These are phyloP conservation scores for Solenopsis fugax DNA, from an alignment of 1,140 invertebrate species.

Conservation along the genomic window DNA sequence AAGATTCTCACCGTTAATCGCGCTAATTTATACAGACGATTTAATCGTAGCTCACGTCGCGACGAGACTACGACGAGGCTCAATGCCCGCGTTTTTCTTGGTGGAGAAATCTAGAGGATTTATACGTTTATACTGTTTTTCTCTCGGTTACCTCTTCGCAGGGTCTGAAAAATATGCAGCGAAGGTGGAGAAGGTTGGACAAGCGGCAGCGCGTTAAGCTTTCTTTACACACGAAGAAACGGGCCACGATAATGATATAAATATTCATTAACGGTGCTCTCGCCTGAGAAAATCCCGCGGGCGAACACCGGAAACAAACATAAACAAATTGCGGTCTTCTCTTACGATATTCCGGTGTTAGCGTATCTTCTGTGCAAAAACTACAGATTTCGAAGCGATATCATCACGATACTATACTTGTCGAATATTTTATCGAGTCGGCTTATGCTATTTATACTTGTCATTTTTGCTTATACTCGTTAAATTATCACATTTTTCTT, in stretches of 20 bases:
- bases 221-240: constrained; percentile 61
- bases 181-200: constrained; percentile 8
- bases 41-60: constrained; percentile 26
- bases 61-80: constrained; percentile 23
- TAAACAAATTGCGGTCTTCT: constrained; percentile 50
- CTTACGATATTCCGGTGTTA: constrained; percentile 5
- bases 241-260: constrained; percentile 68
- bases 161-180: constrained; percentile 41
- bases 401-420: neutral
- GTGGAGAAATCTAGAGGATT: constrained; percentile 39
- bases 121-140: constrained; percentile 42
- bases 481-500: neutral
- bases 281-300: constrained; percentile 12
- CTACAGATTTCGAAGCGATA: neutral
- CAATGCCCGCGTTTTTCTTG: constrained; percentile 49
- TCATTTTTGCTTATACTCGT: neutral
- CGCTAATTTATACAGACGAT: constrained; percentile 51
- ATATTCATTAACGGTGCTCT: constrained; percentile 72
- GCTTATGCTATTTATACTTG: neutral
- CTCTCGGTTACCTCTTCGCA: constrained; percentile 4
- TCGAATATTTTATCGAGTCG: neutral
- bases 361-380: neutral
- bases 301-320: constrained; percentile 43
- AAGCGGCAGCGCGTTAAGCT: constrained; percentile 35
- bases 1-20: constrained; percentile 41